Conservation (phyloP, 1,140 invertebrate genomes). For the Brachionus sp. region DNA sequence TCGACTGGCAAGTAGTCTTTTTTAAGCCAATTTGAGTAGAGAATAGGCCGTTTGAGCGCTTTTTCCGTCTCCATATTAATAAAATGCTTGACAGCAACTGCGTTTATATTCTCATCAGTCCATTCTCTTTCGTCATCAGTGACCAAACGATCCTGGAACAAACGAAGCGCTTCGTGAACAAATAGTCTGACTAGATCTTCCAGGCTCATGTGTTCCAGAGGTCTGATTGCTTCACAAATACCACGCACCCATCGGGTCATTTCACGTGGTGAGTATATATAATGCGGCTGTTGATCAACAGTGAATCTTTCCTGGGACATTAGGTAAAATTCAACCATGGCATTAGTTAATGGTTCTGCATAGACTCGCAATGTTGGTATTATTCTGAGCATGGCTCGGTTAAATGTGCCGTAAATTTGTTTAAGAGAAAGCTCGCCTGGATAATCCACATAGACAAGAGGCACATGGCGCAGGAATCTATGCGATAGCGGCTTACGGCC, state of each 20-base stretch:
- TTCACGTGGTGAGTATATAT: conserved; percentile 98
- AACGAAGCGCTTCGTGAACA: conserved; percentile 93
- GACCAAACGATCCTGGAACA: conserved; percentile 89
- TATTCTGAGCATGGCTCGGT: conserved; percentile 88
- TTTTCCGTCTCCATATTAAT: conserved; percentile 79
- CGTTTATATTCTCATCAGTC: conserved; percentile 97
- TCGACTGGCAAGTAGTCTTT: conserved; percentile 97
- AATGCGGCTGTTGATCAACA: conserved; percentile 99
- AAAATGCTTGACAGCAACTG: conserved; percentile 90
- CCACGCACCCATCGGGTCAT: conserved; percentile 99
- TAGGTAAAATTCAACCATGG: conserved; percentile 98
- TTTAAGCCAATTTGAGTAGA: conserved; percentile 97
- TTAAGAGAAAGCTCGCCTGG: conserved; percentile 88
- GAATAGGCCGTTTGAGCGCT: conserved; percentile 80
- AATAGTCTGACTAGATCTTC: conserved; percentile 93
- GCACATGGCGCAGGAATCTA: conserved; percentile 80
- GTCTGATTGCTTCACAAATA: conserved; percentile 93
- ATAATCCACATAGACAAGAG: conserved; percentile 98
- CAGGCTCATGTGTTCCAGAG: conserved; percentile 80
- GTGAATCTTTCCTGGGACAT: conserved; percentile 95
- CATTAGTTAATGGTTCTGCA: conserved; percentile 91
- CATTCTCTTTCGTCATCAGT: conserved; percentile 88
- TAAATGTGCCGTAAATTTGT: conserved; percentile 96
- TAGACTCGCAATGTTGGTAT: conserved; percentile 83
- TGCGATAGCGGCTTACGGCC: conserved; percentile 95